Percentiles rank a stretch among this genome's conserved stretches.
These are phyloP conservation scores for Oscheius sp. DNA, from an alignment of 2,888 invertebrate genomes.

Conservation along the genomic window DNA sequence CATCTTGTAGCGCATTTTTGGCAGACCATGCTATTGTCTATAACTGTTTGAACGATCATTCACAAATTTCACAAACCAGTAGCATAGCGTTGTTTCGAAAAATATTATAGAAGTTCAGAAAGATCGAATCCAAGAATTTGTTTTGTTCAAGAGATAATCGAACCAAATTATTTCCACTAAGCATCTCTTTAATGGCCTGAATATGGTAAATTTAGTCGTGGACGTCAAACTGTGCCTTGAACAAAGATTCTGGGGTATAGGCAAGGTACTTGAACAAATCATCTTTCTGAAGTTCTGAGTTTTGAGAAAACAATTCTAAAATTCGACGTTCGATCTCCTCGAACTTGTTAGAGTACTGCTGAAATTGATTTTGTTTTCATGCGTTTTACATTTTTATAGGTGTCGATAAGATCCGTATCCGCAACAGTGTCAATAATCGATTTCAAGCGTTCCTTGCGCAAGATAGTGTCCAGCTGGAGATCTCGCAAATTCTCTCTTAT, in stretches of 20 bases:
- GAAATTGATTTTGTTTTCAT: neutral
- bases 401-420: neutral
- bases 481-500: slow-evolving; percentile 10
- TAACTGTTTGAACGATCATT: neutral
- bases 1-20: neutral
- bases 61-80: neutral
- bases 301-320: slow-evolving; percentile 4
- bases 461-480: slow-evolving; percentile 1
- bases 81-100: slow-evolving; percentile 9
- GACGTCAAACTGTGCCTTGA: neutral
- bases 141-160: neutral
- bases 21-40: slow-evolving; percentile 6
- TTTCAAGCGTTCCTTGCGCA: neutral
- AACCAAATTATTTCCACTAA: neutral
- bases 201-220: neutral
- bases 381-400: neutral
- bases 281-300: neutral
- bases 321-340: neutral
- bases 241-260: neutral
- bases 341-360: neutral
- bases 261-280: neutral
- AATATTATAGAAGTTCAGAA: slow-evolving; percentile 6
- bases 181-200: neutral
- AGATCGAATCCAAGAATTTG: slow-evolving; percentile 1
- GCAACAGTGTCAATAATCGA: slow-evolving; percentile 3